Conservation (phyloP, 2,797 vertebrate species). For the Platyrinchus mystaceus region DNA sequence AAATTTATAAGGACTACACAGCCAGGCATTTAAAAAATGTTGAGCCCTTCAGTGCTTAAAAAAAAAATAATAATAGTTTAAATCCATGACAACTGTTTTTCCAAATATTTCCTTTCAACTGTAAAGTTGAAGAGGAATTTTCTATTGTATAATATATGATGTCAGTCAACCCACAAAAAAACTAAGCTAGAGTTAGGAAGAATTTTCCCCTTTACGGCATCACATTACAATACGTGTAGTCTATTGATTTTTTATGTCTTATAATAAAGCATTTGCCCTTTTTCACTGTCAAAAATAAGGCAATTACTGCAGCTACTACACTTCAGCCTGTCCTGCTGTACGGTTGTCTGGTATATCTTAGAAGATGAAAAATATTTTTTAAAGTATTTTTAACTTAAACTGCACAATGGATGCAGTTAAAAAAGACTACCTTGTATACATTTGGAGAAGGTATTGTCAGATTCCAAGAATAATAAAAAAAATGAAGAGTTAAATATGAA, state of each 20-base stretch:
- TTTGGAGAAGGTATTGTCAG: not conserved
- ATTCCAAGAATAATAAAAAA: not conserved
- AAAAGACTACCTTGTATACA: not conserved
- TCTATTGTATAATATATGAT: not conserved
- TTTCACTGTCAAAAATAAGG: not conserved
- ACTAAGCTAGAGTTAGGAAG: not conserved
- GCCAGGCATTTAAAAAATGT: not conserved
- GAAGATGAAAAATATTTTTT: not conserved
- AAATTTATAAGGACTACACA: not conserved
- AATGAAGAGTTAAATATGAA: not conserved
- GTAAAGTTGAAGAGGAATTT: not conserved
- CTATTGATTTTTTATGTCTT: not conserved
- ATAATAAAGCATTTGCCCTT: constrained; percentile 11
- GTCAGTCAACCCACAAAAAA: not conserved
- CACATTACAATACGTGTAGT: not conserved
- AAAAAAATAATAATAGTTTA: not conserved
- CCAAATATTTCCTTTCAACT: not conserved
- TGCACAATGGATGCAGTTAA: not conserved
- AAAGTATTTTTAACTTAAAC: not conserved
- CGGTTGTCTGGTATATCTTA: not conserved
- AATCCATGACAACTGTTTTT: not conserved
- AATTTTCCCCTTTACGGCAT: not conserved
- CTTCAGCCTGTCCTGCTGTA: not conserved
- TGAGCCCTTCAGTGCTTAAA: not conserved
- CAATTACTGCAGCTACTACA: not conserved